Conservation (phyloP, 2,797 vertebrate genomes). For the Mico argentatus region DNA sequence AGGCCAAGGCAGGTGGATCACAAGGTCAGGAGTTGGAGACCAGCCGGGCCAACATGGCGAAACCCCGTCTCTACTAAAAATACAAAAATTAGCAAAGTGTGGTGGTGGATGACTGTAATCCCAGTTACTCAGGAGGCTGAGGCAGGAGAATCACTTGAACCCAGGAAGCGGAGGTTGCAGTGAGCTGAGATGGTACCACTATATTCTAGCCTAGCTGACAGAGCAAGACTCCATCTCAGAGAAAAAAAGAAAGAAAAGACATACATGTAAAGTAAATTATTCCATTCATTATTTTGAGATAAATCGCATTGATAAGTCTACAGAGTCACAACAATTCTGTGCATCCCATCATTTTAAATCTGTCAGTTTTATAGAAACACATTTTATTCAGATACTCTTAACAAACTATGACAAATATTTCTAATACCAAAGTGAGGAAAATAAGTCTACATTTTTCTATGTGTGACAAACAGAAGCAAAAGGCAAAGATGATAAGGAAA, state of each 20-base stretch:
- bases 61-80: not conserved
- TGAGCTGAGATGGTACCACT: not conserved
- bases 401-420: not conserved
- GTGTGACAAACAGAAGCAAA: not conserved
- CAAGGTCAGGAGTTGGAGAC: not conserved
- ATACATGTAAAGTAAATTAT: not conserved
- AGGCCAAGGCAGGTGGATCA: not conserved
- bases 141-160: not conserved
- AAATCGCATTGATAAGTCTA: not conserved
- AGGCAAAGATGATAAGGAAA: not conserved
- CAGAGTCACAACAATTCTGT: not conserved
- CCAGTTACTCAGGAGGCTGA: not conserved
- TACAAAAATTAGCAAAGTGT: not conserved
- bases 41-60: not conserved
- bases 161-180: accelerated
- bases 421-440: not conserved
- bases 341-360: not conserved
- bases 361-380: not conserved
- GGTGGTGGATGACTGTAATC: not conserved
- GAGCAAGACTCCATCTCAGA: not conserved
- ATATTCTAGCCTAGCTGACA: not conserved
- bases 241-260: not conserved
- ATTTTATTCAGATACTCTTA: not conserved
- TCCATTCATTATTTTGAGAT: not conserved
- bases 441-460: not conserved